Evolutionary conservation across 2,113 vertebrate genomes (phyloP), one percentile per base, ranked within the genome.

Genomic region (Xenotilapia longispinis): DNA sequence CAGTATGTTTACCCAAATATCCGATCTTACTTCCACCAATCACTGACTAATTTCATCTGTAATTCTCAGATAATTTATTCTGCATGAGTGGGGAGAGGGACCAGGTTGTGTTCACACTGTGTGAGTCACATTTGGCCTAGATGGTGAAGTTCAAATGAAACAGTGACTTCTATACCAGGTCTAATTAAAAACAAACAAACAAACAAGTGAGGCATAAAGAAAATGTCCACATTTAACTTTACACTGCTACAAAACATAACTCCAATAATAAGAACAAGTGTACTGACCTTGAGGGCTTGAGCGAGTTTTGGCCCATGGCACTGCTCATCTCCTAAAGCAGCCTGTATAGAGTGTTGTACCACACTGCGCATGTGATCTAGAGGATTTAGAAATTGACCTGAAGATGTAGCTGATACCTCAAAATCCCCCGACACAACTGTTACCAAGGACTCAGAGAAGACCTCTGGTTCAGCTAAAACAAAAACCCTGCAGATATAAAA

Each of bases 391-490:
- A 92, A 92, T n/a, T 28, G 55, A 5, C 54, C 84, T 21, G 84
- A 84, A 10, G 40, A 45, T 9, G 84, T 85, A 65, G 90, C 94
- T 1, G 95, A 95, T 0, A 95, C 95, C 90, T 97, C 94, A 0
- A 97, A 96, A 90, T 98, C 98, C 0, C 87, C 93, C 57, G 93
- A 23, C 82, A 99, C 81, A 0, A 97, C 96, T 0, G 92, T 92
- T 86, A 96, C 97, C 92, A 98, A 89, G 8, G 97, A 95, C 49
- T 96, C 95, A 0, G 97, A 96, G 28, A 99, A 97, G 92, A 99
- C 93, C 7, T 96, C 96, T 0, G 98, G 98, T 78, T 99, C 98
- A 2, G 97, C 97, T 81, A 99, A 97, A 89, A 99, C 95, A 90
- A 99, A 97, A 93, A 98, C 97, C 94, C 98, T 99, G 92, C 55